phyloP scores from a whole-genome alignment of 1,140 invertebrate species.

The Apis florea region DNA sequence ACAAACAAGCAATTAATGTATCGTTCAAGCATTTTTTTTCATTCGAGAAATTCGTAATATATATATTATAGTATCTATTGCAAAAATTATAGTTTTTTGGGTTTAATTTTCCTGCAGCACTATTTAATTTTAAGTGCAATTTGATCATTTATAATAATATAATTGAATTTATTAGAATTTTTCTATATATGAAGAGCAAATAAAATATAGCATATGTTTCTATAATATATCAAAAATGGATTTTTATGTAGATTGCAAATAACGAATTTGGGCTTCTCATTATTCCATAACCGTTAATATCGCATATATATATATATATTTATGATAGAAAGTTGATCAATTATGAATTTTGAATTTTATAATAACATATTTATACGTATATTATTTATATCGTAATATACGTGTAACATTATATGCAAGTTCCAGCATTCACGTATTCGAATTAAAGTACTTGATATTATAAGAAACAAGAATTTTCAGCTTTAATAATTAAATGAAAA shows the following conservation, averaged over 20 bases:
- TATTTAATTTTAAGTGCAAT: constrained; percentile 20
- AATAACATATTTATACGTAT: neutral
- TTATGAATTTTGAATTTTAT: constrained; percentile 26
- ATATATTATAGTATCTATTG: neutral
- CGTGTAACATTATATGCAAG: constrained; percentile 23
- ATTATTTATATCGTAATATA: constrained; percentile 9
- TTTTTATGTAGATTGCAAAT: neutral
- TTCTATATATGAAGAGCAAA: neutral
- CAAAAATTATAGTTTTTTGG: constrained; percentile 10
- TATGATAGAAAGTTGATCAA: neutral
- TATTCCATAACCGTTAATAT: neutral
- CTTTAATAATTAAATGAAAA: neutral
- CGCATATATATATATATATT: constrained; percentile 23
- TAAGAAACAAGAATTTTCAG: neutral
- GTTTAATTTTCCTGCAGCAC: constrained; percentile 28
- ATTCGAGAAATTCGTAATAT: neutral
- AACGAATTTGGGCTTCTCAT: neutral
- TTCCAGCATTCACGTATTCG: constrained; percentile 1
- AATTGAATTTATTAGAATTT: neutral
- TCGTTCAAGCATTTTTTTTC: constrained; percentile 18
- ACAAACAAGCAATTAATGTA: constrained; percentile 1
- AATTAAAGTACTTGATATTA: constrained; percentile 6
- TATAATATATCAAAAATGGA: neutral
- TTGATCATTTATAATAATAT: neutral
- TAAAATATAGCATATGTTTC: neutral